phyloP scores from a whole-genome alignment of 2,113 vertebrate genomes.

The Saccopteryx leptura region DNA sequence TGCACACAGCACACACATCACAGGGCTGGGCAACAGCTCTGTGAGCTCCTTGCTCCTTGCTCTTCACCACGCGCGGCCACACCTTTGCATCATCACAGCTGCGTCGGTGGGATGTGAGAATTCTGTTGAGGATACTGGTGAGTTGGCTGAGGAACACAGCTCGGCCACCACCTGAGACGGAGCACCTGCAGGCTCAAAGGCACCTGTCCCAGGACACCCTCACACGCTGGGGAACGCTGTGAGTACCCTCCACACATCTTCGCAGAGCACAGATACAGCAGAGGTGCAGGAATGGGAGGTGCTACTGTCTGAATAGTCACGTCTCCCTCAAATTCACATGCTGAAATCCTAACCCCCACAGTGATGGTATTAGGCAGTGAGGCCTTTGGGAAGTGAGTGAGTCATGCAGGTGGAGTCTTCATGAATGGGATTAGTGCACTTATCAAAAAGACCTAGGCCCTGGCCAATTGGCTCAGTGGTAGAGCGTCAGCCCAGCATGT shows the following conservation, averaged over 20 bases:
- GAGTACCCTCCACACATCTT: rapidly evolving
- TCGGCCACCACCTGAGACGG: neutral
- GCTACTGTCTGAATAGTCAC: neutral
- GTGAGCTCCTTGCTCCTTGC: neutral
- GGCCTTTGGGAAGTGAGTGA: neutral
- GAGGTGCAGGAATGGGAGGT: neutral
- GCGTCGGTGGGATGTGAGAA: neutral
- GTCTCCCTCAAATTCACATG: rapidly evolving
- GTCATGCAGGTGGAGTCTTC: neutral
- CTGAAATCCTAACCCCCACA: neutral
- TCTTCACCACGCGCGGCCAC: neutral
- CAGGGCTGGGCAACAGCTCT: neutral
- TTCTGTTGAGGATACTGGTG: neutral
- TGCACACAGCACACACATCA: neutral
- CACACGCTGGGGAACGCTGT: neutral
- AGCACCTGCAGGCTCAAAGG: neutral
- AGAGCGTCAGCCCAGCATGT: too few species aligned
- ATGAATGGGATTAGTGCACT: neutral
- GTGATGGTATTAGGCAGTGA: neutral
- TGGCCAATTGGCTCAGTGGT: too few species aligned
- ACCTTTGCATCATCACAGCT: too few species aligned
- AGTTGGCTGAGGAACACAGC: neutral
- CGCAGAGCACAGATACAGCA: rapidly evolving
- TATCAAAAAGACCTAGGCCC: too few species aligned
- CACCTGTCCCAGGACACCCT: neutral